These are phyloP conservation scores for Acyrthosiphon pisum DNA, from an alignment of 1,140 invertebrate genomes.

Conservation along the genomic window DNA sequence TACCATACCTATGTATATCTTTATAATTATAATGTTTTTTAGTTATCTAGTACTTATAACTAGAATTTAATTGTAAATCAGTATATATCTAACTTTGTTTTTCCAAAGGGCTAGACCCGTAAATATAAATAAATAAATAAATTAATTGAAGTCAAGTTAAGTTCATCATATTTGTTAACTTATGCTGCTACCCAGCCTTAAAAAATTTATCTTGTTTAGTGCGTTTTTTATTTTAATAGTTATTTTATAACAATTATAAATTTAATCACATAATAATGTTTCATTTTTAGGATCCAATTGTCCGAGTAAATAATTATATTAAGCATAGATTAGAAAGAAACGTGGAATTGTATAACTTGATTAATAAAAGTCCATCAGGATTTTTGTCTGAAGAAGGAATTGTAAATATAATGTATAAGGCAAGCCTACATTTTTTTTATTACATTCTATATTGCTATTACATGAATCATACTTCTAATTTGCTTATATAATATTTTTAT, in stretches of 20 bases:
- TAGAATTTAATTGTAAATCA: too few relatives aligned
- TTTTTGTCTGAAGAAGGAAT: slow-evolving; percentile 1
- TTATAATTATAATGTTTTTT: too few relatives aligned
- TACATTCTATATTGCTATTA: not conserved
- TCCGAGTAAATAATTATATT: slow-evolving; percentile 88
- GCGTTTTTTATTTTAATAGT: not conserved
- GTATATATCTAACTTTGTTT: too few relatives aligned
- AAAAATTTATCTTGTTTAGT: not conserved
- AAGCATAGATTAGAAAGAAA: slow-evolving; percentile 83
- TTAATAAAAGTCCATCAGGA: slow-evolving; percentile 64
- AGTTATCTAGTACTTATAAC: too few relatives aligned
- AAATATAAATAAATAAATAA: too few relatives aligned
- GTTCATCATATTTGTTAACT: too few relatives aligned
- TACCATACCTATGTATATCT: too few relatives aligned
- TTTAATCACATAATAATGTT: not conserved
- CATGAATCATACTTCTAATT: too few relatives aligned
- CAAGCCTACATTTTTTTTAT: not conserved
- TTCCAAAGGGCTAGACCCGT: too few relatives aligned
- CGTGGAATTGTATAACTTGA: slow-evolving; percentile 78
- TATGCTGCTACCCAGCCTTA: too few relatives aligned
- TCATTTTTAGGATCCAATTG: slow-evolving; percentile 69
- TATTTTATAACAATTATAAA: not conserved
- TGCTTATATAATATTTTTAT: not conserved
- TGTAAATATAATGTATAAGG: slow-evolving; percentile 41
- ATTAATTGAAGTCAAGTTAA: too few relatives aligned